phyloP scores from a whole-genome alignment of 2,888 invertebrate genomes.

The Heliconius ethilla region DNA sequence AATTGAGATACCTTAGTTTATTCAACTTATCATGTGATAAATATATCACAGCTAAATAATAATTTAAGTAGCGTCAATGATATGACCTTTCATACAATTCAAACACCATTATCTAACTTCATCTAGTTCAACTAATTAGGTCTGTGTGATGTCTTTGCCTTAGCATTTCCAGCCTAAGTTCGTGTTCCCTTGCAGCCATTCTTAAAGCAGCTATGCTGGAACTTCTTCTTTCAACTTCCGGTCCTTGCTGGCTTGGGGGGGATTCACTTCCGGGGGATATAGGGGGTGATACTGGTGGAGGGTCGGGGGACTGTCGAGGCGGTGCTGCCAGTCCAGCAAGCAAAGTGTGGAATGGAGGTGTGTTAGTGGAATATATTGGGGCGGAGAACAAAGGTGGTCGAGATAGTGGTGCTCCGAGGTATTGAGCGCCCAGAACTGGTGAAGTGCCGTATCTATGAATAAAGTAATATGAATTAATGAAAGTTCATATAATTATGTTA shows the following conservation, averaged over 20 bases:
- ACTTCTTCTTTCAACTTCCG: constrained; percentile 90
- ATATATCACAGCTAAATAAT: constrained; percentile 7
- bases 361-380: constrained; percentile 84
- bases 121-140: constrained; percentile 86
- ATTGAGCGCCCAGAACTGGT: constrained; percentile 72
- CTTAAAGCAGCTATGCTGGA: constrained; percentile 94
- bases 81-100: constrained; percentile 23
- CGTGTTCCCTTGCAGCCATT: constrained; percentile 94
- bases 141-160: constrained; percentile 89
- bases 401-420: constrained; percentile 78
- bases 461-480: background rate
- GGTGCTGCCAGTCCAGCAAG: constrained; percentile 74
- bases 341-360: constrained; percentile 72
- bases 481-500: background rate
- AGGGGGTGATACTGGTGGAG: constrained; percentile 80
- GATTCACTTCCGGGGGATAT: constrained; percentile 79
- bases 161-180: constrained; percentile 90
- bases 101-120: constrained; percentile 36
- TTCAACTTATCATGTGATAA: constrained; percentile 10
- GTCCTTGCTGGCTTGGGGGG: constrained; percentile 77
- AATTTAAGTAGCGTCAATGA: constrained; percentile 31
- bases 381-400: constrained; percentile 82
- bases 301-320: constrained; percentile 75
- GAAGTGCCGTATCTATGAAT: constrained; percentile 64
- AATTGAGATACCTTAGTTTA: background rate